Base-by-base conservation (phyloP, 2,888 invertebrate species). In the Gortyna flavago region DNA sequence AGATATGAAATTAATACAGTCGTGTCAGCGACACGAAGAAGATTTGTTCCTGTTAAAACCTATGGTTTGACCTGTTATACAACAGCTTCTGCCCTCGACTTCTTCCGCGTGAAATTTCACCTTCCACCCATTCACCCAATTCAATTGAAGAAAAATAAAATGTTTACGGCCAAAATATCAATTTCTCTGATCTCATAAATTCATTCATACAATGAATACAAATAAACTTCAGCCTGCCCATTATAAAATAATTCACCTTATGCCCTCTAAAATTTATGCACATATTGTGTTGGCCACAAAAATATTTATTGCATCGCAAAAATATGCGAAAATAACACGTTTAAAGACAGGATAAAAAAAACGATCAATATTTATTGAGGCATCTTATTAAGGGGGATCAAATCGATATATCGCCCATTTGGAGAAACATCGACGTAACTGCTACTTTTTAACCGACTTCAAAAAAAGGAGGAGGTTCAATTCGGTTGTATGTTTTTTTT, bases 231-330 rank as follows among this genome's bases (percentile, higher is more conserved):
- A 18, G 6, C 21, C 41, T 48, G 25, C n/a, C 29, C 38, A 32
- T 44, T 71, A 54, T 67, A 57, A 62, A n/a, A 59, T 71, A 18
- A 68, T 44, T 79, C n/a, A n/a, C n/a, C n/a, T n/a, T n/a, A n/a
- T n/a, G 72, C n/a, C 65, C 32, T 66, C n/a, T 51, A 18, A 25
- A 51, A 64, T 18, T 59, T 41, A 79, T 80, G 73, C 66, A 25
- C 73, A 72, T 66, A 59, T 44, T 62, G 18, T 72, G 25, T 51
- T 8, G 25, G 13, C 4, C 35, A 18, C 21, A 29, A 51, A 51
- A 74, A n/a, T 1, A 54, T 18, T 18, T 44, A 51, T 41, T 65
- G 64, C 32, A 72, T 59, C 35, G 9, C 25, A 51, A 54, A 79
- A 70, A 65, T 61, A 66, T 72, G 65, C n/a, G 51, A 72, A 79